These are phyloP conservation scores for Vombatus ursinus DNA, from an alignment of 2,113 vertebrate genomes.

Conservation along the genomic window DNA sequence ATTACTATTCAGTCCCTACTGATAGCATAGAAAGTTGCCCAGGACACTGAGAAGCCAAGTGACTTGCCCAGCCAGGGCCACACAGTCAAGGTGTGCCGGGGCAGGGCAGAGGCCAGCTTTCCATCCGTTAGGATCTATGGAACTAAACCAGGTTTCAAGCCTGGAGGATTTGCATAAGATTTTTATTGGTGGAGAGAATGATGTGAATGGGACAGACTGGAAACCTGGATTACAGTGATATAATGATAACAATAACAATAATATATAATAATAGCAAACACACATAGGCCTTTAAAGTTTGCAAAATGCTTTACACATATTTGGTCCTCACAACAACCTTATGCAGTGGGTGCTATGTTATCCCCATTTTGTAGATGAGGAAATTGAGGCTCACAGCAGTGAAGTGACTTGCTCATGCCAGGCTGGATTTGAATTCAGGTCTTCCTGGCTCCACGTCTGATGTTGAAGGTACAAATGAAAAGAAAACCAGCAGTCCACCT, in stretches of 20 bases:
- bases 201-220: neutral
- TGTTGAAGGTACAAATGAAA: neutral
- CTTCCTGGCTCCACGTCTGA: neutral
- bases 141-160: neutral
- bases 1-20: neutral
- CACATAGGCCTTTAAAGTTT: neutral
- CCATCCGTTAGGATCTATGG: neutral
- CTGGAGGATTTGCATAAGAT: neutral
- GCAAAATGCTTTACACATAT: neutral
- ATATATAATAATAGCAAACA: neutral
- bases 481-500: no score
- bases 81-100: no score
- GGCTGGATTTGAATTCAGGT: neutral
- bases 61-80: neutral
- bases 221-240: neutral
- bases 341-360: neutral
- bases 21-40: neutral
- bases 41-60: neutral
- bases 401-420: neutral
- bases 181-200: neutral
- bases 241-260: neutral
- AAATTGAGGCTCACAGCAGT: neutral
- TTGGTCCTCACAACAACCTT: neutral
- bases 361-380: neutral
- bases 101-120: neutral